Conservation (phyloP, 2,888 invertebrate genomes). For the Abrostola triplasia region DNA sequence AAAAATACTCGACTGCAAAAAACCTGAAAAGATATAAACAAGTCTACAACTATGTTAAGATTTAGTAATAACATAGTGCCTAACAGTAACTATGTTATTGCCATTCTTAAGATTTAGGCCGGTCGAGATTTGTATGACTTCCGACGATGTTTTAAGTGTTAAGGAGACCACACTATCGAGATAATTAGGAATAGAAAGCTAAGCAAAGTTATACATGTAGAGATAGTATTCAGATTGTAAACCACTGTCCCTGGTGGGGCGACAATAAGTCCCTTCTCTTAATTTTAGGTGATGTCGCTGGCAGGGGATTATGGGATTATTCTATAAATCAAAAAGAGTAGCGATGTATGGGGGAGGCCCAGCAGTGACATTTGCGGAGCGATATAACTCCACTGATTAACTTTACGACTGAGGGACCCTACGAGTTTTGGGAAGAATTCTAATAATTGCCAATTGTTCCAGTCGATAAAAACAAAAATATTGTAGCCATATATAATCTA, state of each 20-base stretch:
- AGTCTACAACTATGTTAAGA: no score
- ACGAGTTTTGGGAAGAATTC: neutral
- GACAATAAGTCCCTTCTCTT: neutral
- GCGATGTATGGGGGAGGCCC: neutral
- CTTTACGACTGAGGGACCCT: neutral
- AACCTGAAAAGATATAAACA: no score
- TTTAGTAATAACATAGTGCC: no score
- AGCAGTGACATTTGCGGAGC: neutral
- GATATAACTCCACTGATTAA: neutral
- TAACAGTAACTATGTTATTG: no score
- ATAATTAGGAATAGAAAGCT: no score
- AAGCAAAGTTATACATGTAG: no score
- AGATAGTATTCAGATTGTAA: neutral
- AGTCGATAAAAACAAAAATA: neutral
- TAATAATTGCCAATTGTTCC: neutral
- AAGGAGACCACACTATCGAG: no score
- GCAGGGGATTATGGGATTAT: constrained; percentile 1
- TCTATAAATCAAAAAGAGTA: neutral
- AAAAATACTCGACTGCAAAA: no score
- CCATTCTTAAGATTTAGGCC: no score
- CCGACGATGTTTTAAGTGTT: no score
- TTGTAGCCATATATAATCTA: neutral
- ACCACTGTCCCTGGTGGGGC: neutral
- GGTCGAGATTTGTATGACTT: no score
- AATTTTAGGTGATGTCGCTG: neutral